Evolutionary conservation across 2,797 vertebrate species (phyloP).

Genomic region (Merluccius polli): DNA sequence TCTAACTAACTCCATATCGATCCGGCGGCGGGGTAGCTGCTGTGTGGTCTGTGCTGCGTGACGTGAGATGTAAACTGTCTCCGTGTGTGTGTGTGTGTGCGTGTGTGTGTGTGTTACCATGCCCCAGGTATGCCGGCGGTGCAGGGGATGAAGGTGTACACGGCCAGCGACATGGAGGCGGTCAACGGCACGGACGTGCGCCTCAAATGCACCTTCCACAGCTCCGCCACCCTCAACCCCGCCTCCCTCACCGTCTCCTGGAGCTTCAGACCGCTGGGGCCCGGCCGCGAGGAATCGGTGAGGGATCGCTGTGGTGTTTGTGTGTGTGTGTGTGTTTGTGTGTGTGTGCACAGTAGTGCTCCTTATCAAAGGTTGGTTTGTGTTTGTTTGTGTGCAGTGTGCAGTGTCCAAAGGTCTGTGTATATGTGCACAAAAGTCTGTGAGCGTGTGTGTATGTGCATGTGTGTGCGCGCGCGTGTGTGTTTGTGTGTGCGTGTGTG

Average conservation of each 20-base stretch:
- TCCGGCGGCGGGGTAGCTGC: no score
- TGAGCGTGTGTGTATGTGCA: background rate
- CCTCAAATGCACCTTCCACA: conserved; percentile 88
- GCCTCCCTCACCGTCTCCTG: conserved; percentile 73
- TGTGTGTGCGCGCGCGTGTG: background rate
- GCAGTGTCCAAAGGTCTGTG: background rate
- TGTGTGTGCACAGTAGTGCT: background rate
- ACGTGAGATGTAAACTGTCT: background rate
- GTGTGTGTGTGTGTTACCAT: conserved; percentile 11
- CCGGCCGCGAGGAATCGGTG: conserved; percentile 76
- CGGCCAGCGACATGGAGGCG: conserved; percentile 75
- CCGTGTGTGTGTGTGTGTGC: background rate
- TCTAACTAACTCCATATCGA: no score
- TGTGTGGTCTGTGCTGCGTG: background rate
- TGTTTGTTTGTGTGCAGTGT: background rate
- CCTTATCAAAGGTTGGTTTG: background rate
- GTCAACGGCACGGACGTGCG: conserved; percentile 86
- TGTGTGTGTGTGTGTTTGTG: background rate
- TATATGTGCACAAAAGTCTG: background rate
- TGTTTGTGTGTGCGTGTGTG: background rate
- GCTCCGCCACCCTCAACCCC: conserved; percentile 63
- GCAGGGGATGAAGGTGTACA: conserved; percentile 79
- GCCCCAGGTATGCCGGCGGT: conserved; percentile 70
- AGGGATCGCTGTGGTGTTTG: conserved; percentile 44
- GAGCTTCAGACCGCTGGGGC: conserved; percentile 82